These are phyloP conservation scores for Monoplex corrugatus DNA, from an alignment of 2,888 invertebrate genomes.

Conservation along the genomic window DNA sequence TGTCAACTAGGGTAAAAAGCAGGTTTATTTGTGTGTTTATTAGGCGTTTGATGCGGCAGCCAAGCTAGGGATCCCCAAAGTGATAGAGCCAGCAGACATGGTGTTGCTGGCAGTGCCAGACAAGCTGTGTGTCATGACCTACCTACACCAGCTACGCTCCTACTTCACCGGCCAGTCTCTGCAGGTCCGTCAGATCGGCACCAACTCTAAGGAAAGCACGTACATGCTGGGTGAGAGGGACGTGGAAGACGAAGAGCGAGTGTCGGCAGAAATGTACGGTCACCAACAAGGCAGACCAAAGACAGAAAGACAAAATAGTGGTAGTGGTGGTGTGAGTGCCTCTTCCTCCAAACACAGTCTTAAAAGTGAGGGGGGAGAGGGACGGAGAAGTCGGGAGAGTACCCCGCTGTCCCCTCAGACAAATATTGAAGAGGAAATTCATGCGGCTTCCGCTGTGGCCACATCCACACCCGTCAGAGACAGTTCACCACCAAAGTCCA, in stretches of 20 bases:
- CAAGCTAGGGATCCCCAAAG: slow-evolving; percentile 92
- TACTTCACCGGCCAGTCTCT: slow-evolving; percentile 95
- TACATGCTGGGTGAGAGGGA: slow-evolving; percentile 93
- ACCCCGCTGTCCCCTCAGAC: background rate
- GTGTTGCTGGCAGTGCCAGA: slow-evolving; percentile 94
- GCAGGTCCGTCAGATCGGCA: slow-evolving; percentile 93
- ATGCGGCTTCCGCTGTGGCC: slow-evolving; percentile 31
- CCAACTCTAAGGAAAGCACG: slow-evolving; percentile 90
- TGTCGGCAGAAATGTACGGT: slow-evolving; percentile 82
- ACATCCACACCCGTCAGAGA: slow-evolving; percentile 45
- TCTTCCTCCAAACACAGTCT: slow-evolving; percentile 21
- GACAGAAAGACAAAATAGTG: background rate
- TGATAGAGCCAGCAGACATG: slow-evolving; percentile 96
- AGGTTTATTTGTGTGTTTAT: background rate
- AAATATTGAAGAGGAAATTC: slow-evolving; percentile 18
- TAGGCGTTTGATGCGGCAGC: slow-evolving; percentile 95
- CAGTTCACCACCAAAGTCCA: slow-evolving; percentile 11
- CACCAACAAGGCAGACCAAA: background rate
- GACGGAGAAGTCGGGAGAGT: background rate
- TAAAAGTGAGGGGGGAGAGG: background rate
- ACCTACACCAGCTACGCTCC: slow-evolving; percentile 95
- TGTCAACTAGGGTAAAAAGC: no score
- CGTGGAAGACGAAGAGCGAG: slow-evolving; percentile 89
- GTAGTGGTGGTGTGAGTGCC: background rate
- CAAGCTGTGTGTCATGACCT: slow-evolving; percentile 97